Base-by-base conservation (phyloP, 2,113 vertebrate species). In the Casuarius casuarius region DNA sequence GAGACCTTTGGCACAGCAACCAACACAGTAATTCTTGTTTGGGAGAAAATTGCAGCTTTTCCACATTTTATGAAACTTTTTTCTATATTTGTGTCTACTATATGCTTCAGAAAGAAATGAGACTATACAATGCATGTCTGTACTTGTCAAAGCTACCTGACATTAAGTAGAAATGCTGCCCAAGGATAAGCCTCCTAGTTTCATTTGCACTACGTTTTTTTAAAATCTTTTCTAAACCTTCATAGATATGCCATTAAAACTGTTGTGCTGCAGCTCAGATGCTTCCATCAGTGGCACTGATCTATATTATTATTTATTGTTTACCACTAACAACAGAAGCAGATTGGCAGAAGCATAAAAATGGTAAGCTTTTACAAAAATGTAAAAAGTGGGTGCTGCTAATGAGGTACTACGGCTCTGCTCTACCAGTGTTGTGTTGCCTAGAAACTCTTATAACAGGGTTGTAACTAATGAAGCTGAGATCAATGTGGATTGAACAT, bases 401-500 rank as follows among this genome's bases (percentile, higher is more conserved):
- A 63, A 44, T 26, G 77, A 66, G 40, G 76, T 58, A 65, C 2
- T 8, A 61, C 38, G 51, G 46, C 54, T 66, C 51, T 72, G 51
- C 54, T 38, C 72, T n/a, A 3, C 51, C 82, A 42, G 86, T 13
- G 49, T 75, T 61, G 71, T 1, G 89, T 92, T 84, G 89, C 92
- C 67, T 94, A 66, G 92, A 92, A 70, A 89, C 89, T 61, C 77
- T 66, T 67, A 48, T 75, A 90, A 84, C 82, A 78, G 18, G 44
- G 48, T 8, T 78, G 85, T 66, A 56, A 73, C 77, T 92, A 84
- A 83, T 18, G 58, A 89, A 94, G 82, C 72, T 31, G 18, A 66
- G 82, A 83, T 94, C 94, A 87, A 12, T 35, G 82, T 6, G 51
- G 46, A 46, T 62, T 65, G 73, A 92, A 92, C 62, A 61, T 92